Base-by-base conservation (phyloP, 2,888 invertebrate genomes). In the Melinaea menophilus region DNA sequence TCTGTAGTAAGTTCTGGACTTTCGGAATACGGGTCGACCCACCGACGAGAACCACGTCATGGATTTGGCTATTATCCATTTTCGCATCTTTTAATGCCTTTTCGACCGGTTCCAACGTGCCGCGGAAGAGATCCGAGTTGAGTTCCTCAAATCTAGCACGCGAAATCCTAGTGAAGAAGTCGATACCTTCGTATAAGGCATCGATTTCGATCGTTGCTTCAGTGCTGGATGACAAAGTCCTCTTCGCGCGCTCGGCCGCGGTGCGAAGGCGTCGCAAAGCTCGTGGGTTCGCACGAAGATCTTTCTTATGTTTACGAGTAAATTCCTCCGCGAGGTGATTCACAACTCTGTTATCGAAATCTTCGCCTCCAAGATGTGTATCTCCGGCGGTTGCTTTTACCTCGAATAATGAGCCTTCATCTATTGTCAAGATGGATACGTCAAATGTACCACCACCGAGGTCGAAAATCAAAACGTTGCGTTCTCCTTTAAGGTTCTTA, bases 391-490 rank as follows among this genome's bases (percentile, higher is more conserved):
- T 96, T 0, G 95, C 88, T 80, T 93, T 94, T 4, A 95, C 95
- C 79, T 95, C 94, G 80, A 95, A 95, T 65, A 91, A 75, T 5
- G 91, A 91, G 46, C 94, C 91, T 79, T 95, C 95, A 79, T 94
- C 95, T 78, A 95, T 95, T 63, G 94, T 94, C 51, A 95, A 85
- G 68, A 95, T 92, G 64, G 95, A 95, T 12, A 95, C 95, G 85
- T 95, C 95, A 80, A 95, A 94, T 48, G 95, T 95, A 73, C 97
- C 97, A 69, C 97, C 97, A 41, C 92, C 92, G 70, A 95, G 90
- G 82, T 95, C 95, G 76, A 95, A 95, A 74, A 95, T 95, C 55
- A 95, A 82, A 4, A 95, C 94, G 77, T 94, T 95, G 64, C 93
- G 92, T 71, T 92, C 92, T 13, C 92, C 92, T 68, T 84, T 81